A percentile compares a stretch with the other conserved stretches of the same genome.
Evolutionary conservation across 2,797 vertebrate genomes (phyloP).

Genomic region (Lagorchestes hirsutus): DNA sequence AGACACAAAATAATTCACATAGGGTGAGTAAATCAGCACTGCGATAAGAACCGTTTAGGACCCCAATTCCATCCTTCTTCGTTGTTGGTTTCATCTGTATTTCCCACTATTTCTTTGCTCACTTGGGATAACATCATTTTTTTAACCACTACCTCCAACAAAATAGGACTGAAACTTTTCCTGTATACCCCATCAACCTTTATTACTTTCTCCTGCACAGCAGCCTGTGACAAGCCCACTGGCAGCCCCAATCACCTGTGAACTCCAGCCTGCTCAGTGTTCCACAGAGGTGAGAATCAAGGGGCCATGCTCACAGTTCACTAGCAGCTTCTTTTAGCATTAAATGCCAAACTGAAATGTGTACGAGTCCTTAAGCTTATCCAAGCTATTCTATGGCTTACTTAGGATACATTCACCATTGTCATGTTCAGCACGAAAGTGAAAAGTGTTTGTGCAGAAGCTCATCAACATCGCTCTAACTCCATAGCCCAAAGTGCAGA

Average conservation of each 20-base stretch:
- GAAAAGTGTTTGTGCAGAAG: slow-evolving; percentile 39
- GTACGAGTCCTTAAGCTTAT: slow-evolving; percentile 8
- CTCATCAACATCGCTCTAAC: not conserved
- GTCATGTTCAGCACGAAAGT: slow-evolving; percentile 41
- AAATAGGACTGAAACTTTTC: not conserved
- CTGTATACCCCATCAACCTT: not conserved
- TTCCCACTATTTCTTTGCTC: not conserved
- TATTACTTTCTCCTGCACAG: not conserved
- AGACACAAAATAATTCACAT: not conserved
- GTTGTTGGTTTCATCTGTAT: not conserved
- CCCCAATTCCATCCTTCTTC: not conserved
- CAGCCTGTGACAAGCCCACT: not conserved
- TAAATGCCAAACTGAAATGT: slow-evolving; percentile 16
- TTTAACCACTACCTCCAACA: not conserved
- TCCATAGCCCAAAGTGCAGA: slow-evolving; percentile 55
- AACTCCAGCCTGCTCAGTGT: not conserved
- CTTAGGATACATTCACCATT: slow-evolving; percentile 32
- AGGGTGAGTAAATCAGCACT: not conserved
- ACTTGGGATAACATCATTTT: not conserved
- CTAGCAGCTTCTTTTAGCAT: slow-evolving; percentile 27
- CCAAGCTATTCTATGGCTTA: slow-evolving; percentile 29
- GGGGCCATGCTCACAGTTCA: not conserved
- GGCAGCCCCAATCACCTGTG: not conserved
- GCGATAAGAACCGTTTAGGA: not conserved
- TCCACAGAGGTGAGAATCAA: slow-evolving; percentile 20